Conservation (phyloP, 2,888 invertebrate genomes). For the Capitulum mitella region DNA sequence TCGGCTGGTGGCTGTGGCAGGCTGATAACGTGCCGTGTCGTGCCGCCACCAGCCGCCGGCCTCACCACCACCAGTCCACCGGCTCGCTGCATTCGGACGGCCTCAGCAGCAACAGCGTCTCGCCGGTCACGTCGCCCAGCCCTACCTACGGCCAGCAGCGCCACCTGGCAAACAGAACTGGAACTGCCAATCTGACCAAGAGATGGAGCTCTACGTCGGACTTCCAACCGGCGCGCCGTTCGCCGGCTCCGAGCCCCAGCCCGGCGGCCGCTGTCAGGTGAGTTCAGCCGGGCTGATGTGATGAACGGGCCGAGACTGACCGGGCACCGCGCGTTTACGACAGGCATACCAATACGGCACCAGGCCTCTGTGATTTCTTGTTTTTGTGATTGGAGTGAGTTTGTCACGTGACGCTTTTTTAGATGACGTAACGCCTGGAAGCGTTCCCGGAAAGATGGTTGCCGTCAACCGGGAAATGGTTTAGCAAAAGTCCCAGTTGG, state of each 20-base stretch:
- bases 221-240: conserved; percentile 49
- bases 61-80: conserved; percentile 73
- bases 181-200: conserved; percentile 35
- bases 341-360: too few relatives aligned
- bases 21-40: background rate
- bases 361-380: too few relatives aligned
- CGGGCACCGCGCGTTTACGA: too few relatives aligned
- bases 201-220: conserved; percentile 75
- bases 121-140: conserved; percentile 62
- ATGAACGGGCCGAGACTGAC: too few relatives aligned
- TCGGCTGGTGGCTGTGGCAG: too few relatives aligned
- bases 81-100: conserved; percentile 74
- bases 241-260: background rate
- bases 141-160: conserved; percentile 42
- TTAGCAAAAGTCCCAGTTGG: too few relatives aligned
- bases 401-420: too few relatives aligned
- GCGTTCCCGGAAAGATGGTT: too few relatives aligned
- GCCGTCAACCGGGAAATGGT: too few relatives aligned
- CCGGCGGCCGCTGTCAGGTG: conserved; percentile 11
- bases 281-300: background rate
- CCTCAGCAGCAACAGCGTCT: conserved; percentile 71
- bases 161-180: conserved; percentile 39
- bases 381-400: too few relatives aligned
- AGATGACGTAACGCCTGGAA: too few relatives aligned
- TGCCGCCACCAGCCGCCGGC: conserved; percentile 51